phyloP scores from a whole-genome alignment of 2,888 invertebrate species.

The Atethmia centrago region DNA sequence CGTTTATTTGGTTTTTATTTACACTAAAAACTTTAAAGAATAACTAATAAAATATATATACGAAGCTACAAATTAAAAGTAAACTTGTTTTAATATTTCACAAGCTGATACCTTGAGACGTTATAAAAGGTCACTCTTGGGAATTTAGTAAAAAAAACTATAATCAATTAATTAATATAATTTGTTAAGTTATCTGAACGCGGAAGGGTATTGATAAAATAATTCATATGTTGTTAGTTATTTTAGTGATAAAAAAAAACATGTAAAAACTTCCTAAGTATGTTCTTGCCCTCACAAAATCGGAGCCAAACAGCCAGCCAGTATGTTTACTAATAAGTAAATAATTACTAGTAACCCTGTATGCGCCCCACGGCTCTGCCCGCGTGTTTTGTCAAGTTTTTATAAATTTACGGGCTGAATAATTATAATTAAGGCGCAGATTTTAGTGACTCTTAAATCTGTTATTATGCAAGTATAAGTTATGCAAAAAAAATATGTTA shows the following conservation, averaged over 20 bases:
- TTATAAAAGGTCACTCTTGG: constrained; percentile 47
- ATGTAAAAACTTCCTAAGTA: constrained; percentile 28
- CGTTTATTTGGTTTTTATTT: neutral
- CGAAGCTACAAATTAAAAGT: neutral
- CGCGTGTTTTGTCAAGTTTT: too few species aligned
- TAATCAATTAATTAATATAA: constrained; percentile 20
- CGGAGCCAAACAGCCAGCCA: neutral
- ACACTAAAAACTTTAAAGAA: constrained; percentile 20
- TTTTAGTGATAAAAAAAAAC: neutral
- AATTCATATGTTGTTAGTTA: neutral
- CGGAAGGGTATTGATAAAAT: constrained; percentile 55
- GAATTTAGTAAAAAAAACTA: constrained; percentile 46
- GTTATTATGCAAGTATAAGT: too few species aligned
- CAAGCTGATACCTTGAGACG: constrained; percentile 44
- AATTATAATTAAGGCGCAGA: too few species aligned
- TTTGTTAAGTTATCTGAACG: constrained; percentile 37
- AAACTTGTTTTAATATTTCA: constrained; percentile 5
- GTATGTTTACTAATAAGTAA: neutral
- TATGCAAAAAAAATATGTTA: too few species aligned
- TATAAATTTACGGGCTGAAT: too few species aligned
- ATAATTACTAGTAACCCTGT: neutral
- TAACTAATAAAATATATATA: neutral
- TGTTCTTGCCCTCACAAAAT: neutral
- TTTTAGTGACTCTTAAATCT: too few species aligned
- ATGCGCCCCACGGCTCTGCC: neutral